Evolutionary conservation across 2,797 vertebrate genomes (phyloP).

Genomic region (Periophthalmus magnuspinnatus): DNA sequence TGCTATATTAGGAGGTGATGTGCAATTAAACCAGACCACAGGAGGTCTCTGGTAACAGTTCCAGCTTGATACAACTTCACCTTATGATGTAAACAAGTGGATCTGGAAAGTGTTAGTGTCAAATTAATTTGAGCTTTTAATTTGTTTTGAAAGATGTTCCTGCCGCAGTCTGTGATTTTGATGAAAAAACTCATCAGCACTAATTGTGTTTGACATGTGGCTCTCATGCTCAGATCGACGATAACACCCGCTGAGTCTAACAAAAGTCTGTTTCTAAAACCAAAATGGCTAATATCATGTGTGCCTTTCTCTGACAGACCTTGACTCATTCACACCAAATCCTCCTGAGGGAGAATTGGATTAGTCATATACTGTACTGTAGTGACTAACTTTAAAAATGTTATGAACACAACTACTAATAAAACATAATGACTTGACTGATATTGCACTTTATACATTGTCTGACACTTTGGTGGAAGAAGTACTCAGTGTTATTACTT

Average conservation of each 20-base stretch:
- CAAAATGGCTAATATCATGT: conserved; percentile 33
- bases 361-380: not conserved
- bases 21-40: not conserved
- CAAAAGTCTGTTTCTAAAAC: conserved; percentile 45
- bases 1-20: too few relatives aligned
- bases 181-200: conserved; percentile 35
- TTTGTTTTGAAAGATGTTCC: not conserved
- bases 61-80: not conserved
- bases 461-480: too few relatives aligned
- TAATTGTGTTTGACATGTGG: conserved; percentile 10
- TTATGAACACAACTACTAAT: not conserved
- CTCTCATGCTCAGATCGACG: conserved; percentile 32
- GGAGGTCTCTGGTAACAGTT: not conserved
- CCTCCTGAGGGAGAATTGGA: not conserved
- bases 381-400: not conserved
- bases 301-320: conserved; percentile 32
- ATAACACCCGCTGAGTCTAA: conserved; percentile 33
- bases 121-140: not conserved
- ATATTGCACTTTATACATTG: not conserved
- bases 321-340: conserved; percentile 16
- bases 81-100: not conserved
- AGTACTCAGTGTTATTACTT: too few relatives aligned
- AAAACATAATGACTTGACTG: not conserved
- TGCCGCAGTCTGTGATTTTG: too few relatives aligned
- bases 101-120: conserved; percentile 6